These are phyloP conservation scores for Eupithecia abbreviata DNA, from an alignment of 2,888 invertebrate species.

Conservation along the genomic window DNA sequence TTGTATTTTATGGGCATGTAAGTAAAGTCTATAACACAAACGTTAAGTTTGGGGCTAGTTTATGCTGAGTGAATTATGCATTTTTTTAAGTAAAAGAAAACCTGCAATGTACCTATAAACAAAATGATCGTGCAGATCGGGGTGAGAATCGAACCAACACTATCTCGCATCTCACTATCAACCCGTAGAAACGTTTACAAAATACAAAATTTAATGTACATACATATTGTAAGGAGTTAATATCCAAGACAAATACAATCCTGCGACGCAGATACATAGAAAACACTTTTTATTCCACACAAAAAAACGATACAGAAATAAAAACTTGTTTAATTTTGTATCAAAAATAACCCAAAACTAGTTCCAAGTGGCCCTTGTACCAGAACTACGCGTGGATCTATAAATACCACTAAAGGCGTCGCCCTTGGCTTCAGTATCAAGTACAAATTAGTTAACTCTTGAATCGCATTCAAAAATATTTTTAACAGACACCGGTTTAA, in stretches of 20 bases:
- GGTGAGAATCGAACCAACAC: neutral
- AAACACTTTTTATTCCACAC: too few species aligned
- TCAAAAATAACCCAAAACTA: neutral
- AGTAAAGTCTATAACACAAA: neutral
- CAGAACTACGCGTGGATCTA: constrained; percentile 39
- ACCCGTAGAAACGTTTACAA: neutral
- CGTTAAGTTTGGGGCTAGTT: neutral
- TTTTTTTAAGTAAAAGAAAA: neutral
- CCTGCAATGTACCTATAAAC: too few species aligned
- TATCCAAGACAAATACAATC: neutral
- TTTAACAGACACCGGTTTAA: constrained; percentile 1
- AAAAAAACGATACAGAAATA: too few species aligned
- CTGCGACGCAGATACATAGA: neutral
- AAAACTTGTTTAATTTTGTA: neutral
- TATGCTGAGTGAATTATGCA: neutral
- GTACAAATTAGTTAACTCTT: constrained; percentile 31
- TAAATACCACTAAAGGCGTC: constrained; percentile 41
- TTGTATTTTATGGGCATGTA: neutral
- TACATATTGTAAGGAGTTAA: too few species aligned
- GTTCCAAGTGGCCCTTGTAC: neutral
- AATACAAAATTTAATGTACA: neutral
- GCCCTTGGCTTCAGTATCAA: constrained; percentile 40
- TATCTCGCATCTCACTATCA: neutral
- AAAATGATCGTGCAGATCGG: too few species aligned
- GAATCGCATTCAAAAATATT: constrained; percentile 13